Percentiles rank a stretch among this genome's conserved stretches.
phyloP scores from a whole-genome alignment of 2,797 vertebrate genomes.

The Arctocebus calabarensis region DNA sequence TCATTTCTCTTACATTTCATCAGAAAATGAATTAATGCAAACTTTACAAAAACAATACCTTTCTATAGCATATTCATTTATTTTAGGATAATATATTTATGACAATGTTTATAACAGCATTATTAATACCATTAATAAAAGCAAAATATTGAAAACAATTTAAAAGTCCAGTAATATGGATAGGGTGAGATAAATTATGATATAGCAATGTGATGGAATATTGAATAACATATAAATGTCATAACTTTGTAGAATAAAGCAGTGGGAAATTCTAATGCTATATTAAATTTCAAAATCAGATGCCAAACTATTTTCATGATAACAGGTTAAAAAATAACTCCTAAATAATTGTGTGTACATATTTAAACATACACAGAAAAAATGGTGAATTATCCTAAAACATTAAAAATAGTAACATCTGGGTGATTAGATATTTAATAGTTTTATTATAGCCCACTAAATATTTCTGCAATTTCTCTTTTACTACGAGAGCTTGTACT shows the following conservation, averaged over 20 bases:
- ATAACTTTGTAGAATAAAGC: constrained; percentile 52
- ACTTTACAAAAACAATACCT: constrained; percentile 61
- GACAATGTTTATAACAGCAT: constrained; percentile 50
- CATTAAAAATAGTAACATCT: constrained; percentile 23
- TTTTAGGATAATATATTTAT: constrained; percentile 9
- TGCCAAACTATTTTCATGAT: constrained; percentile 48
- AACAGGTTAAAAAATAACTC: neutral
- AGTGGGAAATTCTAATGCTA: constrained; percentile 54
- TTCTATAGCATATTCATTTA: constrained; percentile 51
- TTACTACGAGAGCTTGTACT: neutral
- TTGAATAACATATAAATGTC: constrained; percentile 66
- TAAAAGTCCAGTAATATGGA: constrained; percentile 54
- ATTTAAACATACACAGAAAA: constrained; percentile 6
- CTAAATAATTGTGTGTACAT: neutral
- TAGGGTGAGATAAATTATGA: constrained; percentile 61
- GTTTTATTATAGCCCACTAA: neutral
- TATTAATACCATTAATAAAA: constrained; percentile 66
- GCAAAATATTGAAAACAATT: constrained; percentile 63
- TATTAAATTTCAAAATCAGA: constrained; percentile 62
- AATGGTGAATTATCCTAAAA: neutral
- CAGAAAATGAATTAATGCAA: constrained; percentile 42
- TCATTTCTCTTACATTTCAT: constrained; percentile 20
- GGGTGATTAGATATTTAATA: neutral
- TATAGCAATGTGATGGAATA: constrained; percentile 34
- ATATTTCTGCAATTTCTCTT: neutral